Evolutionary conservation across 1,140 invertebrate genomes (phyloP), one percentile per base, ranked within the genome.

Genomic region (Bombus balteatus): DNA sequence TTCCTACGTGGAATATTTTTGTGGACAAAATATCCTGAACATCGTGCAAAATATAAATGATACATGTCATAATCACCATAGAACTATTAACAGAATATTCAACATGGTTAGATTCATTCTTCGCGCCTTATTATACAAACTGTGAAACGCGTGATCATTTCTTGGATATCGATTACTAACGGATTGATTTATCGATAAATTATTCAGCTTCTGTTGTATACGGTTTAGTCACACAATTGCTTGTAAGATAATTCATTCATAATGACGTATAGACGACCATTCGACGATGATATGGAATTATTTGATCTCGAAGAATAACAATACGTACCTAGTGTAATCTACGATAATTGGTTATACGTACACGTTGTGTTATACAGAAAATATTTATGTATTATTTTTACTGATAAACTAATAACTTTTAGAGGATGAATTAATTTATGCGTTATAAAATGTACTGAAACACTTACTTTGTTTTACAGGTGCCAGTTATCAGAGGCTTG

Each of bases 401-500:
- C 5, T 1, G 47, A 6, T 6, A 18, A 53, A 53, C 47, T 53
- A 18, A 6, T 22, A 53, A 6, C 34, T 34, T 22, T 10, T 68
- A 6, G 18, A 66, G 5, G 32, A 66, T 4, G 8, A 34, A 34
- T 34, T 34, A 66, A 34, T 3, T 68, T 22, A 15, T 3, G 1
- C 32, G 13, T 66, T 66, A 8, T 66, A 68, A 1, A 34, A 68
- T 68, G 22, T 22, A 68, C 8, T 1, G n/a, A 68, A 22, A 34
- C 2, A 18, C 34, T 59, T 41, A 43, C 81, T 68, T 57, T 43
- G 25, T 53, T 18, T 32, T 32, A 9, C 62, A 95, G 95, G 78
- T 95, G 37, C 91, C 97, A 85, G 94, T 98, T 13, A 93, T 98
- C 4, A 96, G 98, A 83, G 97, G 96, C 1, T 43, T 98, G 4